Evolutionary conservation across 2,888 invertebrate species (phyloP).

Genomic region (Agriopis marginaria): DNA sequence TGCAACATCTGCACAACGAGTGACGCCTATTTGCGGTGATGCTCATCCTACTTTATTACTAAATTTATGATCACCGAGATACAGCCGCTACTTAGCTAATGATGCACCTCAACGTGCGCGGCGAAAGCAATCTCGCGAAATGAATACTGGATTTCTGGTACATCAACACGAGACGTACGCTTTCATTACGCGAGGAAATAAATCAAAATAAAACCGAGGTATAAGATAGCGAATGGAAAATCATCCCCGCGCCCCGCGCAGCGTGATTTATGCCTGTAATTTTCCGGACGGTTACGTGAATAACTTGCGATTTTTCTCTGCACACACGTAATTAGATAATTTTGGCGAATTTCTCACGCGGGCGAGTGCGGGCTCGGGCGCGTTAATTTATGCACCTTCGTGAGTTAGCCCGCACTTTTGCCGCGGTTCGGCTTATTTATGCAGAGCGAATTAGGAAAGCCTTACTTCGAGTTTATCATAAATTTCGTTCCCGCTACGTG

Average conservation of each 20-base stretch:
- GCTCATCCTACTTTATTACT: conserved; percentile 68
- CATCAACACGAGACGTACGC: conserved; percentile 80
- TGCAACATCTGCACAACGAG: conserved; percentile 61
- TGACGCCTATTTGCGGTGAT: conserved; percentile 77
- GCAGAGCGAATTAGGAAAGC: conserved; percentile 25
- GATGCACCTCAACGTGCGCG: conserved; percentile 56
- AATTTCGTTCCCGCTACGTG: conserved; percentile 13
- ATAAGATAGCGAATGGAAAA: conserved; percentile 85
- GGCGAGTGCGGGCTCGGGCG: conserved; percentile 43
- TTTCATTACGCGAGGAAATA: conserved; percentile 82
- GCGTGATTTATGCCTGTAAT: conserved; percentile 83
- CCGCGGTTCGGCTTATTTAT: conserved; percentile 20
- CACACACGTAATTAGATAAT: conserved; percentile 85
- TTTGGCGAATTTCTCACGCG: conserved; percentile 71
- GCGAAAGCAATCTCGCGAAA: conserved; percentile 63
- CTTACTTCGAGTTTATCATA: conserved; percentile 20
- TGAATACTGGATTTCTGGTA: conserved; percentile 73
- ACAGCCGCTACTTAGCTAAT: conserved; percentile 64
- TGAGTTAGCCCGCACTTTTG: conserved; percentile 33
- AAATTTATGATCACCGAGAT: conserved; percentile 64
- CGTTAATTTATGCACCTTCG: conserved; percentile 54
- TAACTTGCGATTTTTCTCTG: conserved; percentile 83
- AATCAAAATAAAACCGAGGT: conserved; percentile 84
- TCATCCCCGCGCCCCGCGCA: conserved; percentile 69
- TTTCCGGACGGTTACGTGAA: conserved; percentile 84